A percentile compares a stretch with the other conserved stretches of the same genome.
These are phyloP conservation scores for Agrochola circellaris DNA, from an alignment of 2,888 invertebrate genomes.

Conservation along the genomic window DNA sequence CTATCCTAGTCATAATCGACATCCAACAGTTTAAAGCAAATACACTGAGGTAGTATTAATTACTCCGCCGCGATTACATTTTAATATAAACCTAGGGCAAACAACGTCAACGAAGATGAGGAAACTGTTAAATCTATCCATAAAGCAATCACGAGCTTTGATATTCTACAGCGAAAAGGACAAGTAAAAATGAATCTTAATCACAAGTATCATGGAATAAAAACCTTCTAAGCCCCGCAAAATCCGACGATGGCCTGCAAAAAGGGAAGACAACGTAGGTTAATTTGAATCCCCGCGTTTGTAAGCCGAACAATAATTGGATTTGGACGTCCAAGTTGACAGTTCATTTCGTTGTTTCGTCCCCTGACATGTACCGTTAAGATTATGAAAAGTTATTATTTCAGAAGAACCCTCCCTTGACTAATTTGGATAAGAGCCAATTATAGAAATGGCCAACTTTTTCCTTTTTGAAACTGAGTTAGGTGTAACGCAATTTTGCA, in stretches of 20 bases:
- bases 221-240: constrained; percentile 73
- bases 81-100: constrained; percentile 57
- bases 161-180: constrained; percentile 65
- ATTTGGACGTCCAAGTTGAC: constrained; percentile 89
- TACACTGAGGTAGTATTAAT: constrained; percentile 40
- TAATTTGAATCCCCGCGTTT: constrained; percentile 87
- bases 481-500: constrained; percentile 80
- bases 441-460: constrained; percentile 80
- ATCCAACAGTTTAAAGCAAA: constrained; percentile 49
- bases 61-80: constrained; percentile 41
- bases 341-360: constrained; percentile 88
- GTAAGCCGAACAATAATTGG: constrained; percentile 87
- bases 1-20: constrained; percentile 48
- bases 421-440: constrained; percentile 87
- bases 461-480: constrained; percentile 77
- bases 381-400: constrained; percentile 88
- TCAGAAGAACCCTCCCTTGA: constrained; percentile 76
- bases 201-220: constrained; percentile 79
- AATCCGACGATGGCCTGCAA: constrained; percentile 78
- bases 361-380: constrained; percentile 86
- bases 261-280: constrained; percentile 82
- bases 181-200: constrained; percentile 81
- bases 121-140: constrained; percentile 65
- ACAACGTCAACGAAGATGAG: constrained; percentile 64
- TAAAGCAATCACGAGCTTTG: constrained; percentile 68